Conservation (phyloP, 2,888 invertebrate species). For the Acanthosoma haemorrhoidale region DNA sequence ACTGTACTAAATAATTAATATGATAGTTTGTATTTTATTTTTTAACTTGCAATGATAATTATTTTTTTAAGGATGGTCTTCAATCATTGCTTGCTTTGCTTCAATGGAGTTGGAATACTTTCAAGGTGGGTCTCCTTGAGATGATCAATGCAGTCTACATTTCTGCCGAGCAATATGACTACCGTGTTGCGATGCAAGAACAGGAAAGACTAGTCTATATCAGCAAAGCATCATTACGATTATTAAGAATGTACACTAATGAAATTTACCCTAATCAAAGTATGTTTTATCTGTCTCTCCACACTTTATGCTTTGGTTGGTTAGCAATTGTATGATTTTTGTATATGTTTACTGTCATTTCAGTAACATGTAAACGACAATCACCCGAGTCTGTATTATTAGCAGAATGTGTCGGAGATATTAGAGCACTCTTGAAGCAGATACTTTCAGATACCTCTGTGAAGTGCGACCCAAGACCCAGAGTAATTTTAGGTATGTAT, state of each 20-base stretch:
- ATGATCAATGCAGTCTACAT: constrained; percentile 45
- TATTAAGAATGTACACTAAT: constrained; percentile 79
- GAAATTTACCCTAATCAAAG: constrained; percentile 82
- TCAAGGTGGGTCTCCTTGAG: constrained; percentile 67
- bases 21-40: background rate
- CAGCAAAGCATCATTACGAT: constrained; percentile 72
- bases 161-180: constrained; percentile 43
- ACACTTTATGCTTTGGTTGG: no score
- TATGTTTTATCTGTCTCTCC: constrained; percentile 41
- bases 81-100: constrained; percentile 75
- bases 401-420: constrained; percentile 81
- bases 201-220: constrained; percentile 81
- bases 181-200: constrained; percentile 53
- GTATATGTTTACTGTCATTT: constrained; percentile 26
- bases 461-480: constrained; percentile 33
- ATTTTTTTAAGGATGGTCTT: constrained; percentile 59
- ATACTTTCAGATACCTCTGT: constrained; percentile 66
- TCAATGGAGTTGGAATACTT: constrained; percentile 90
- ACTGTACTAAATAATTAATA: no score
- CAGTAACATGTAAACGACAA: constrained; percentile 42
- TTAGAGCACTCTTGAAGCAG: constrained; percentile 70
- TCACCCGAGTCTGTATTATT: constrained; percentile 65
- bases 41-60: background rate
- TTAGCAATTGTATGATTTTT: background rate
- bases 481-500: constrained; percentile 33